Percentiles rank a stretch among this genome's conserved stretches.
Evolutionary conservation across 2,797 vertebrate genomes (phyloP).

Genomic region (Clangula hyemalis): DNA sequence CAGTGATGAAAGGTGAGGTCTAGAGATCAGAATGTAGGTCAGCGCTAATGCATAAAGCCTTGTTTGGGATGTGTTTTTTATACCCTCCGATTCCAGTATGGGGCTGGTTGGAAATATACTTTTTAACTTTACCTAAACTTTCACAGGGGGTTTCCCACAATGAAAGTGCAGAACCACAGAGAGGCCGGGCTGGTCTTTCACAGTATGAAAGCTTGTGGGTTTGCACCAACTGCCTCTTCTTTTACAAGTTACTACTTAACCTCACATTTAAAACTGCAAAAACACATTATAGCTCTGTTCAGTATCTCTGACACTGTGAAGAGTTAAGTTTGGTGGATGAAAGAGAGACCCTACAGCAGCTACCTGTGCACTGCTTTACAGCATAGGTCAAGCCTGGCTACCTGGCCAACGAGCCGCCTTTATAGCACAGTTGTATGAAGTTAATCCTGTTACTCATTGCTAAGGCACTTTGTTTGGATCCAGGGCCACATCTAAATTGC

Average conservation of each 20-base stretch:
- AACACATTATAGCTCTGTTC: neutral
- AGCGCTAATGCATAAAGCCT: neutral
- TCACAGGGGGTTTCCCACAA: conserved; percentile 29
- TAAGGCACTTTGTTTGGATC: neutral
- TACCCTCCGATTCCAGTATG: neutral
- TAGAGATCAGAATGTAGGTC: neutral
- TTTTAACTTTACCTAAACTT: conserved; percentile 17
- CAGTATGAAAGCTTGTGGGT: neutral
- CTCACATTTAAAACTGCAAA: neutral
- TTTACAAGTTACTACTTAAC: neutral
- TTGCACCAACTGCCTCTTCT: neutral
- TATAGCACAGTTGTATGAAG: neutral
- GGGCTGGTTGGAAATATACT: neutral
- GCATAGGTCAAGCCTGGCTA: neutral
- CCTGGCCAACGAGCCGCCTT: neutral
- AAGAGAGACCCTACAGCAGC: neutral
- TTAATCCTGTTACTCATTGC: neutral
- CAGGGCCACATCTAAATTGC: neutral
- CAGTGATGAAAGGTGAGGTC: neutral
- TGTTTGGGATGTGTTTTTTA: neutral
- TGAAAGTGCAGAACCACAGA: neutral
- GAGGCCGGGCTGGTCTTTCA: neutral
- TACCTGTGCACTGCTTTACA: neutral
- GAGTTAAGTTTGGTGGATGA: neutral
- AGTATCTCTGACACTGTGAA: neutral